Evolutionary conservation across 2,113 vertebrate genomes (phyloP), one percentile per base, ranked within the genome.

Genomic region (Symphodus melops): DNA sequence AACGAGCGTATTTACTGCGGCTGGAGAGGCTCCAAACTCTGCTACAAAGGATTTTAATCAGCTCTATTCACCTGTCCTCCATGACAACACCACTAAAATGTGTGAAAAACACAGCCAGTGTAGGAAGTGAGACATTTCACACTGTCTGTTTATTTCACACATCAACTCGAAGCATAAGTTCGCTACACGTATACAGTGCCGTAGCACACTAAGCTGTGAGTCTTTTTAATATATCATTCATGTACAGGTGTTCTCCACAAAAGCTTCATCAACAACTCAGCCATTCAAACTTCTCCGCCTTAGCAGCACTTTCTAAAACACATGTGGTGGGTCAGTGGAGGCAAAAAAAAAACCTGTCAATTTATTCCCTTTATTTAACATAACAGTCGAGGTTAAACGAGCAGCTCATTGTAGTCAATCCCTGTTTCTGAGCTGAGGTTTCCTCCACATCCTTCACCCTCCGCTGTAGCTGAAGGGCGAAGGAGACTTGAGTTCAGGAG

Each of bases 361-460:
- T 60, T 57, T 46, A 9, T 64, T 13, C 12, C 11, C 2, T 8
- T 74, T 57, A 65, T 71, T 59, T 58, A 36, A 63, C 17, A 56
- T 52, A 20, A 73, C 25, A 79, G 19, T 20, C 46, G 39, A 62
- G 61, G 16, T 44, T 51, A 48, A 51, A 68, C 28, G 20, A 53
- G 21, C 61, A 5, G 12, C 16, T 19, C 12, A 39, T 12, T 41
- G 55, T 66, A 44, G 51, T 28, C 2, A 3, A 53, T 51, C 39
- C 51, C 55, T 44, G 37, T 52, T 51, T 71, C n/a, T 44, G 42
- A 44, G 42, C 42, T 44, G 12, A 23, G 51, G 61, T 77, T 80
- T 75, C 61, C 51, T 66, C 55, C 78, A 75, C 13, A 61, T 64
- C 44, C 58, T 67, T 67, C 68, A 69, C 80, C 74, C 60, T 59